A percentile compares a stretch with the other conserved stretches of the same genome.
These are phyloP conservation scores for Allolobophora icterica DNA, from an alignment of 2,888 invertebrate species.

Conservation along the genomic window DNA sequence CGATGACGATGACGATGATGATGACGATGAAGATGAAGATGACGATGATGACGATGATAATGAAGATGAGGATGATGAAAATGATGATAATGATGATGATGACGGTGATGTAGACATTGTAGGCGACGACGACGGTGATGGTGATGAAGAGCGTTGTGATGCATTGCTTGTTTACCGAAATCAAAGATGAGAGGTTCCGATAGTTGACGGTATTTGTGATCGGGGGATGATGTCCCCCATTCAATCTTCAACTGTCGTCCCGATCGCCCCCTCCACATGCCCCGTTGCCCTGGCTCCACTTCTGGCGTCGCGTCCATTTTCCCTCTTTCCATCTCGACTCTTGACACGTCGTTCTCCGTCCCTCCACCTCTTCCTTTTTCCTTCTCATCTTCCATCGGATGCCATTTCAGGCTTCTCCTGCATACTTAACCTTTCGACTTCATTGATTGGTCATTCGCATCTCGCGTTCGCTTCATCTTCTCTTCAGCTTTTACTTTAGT, in stretches of 20 bases:
- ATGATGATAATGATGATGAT: no score
- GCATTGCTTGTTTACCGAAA: not conserved
- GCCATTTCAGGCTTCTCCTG: not conserved
- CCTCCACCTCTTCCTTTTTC: no score
- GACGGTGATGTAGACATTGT: no score
- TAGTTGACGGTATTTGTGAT: not conserved
- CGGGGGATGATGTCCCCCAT: not conserved
- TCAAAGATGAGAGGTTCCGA: not conserved
- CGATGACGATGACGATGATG: no score
- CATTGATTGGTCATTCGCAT: not conserved
- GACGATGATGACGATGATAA: no score
- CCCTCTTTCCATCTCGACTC: not conserved
- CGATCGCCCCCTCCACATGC: not conserved
- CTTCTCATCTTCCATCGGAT: not conserved
- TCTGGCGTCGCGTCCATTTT: not conserved
- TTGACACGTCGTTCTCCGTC: not conserved
- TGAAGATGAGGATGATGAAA: no score
- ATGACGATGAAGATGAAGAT: no score
- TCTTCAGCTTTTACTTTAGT: not conserved
- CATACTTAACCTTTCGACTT: not conserved
- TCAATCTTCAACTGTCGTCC: not conserved
- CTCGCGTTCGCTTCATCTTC: not conserved
- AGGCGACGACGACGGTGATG: no score
- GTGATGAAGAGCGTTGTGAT: no score
- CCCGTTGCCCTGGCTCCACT: not conserved